These are phyloP conservation scores for Enoplosus armatus DNA, from an alignment of 2,797 vertebrate species.

Conservation along the genomic window DNA sequence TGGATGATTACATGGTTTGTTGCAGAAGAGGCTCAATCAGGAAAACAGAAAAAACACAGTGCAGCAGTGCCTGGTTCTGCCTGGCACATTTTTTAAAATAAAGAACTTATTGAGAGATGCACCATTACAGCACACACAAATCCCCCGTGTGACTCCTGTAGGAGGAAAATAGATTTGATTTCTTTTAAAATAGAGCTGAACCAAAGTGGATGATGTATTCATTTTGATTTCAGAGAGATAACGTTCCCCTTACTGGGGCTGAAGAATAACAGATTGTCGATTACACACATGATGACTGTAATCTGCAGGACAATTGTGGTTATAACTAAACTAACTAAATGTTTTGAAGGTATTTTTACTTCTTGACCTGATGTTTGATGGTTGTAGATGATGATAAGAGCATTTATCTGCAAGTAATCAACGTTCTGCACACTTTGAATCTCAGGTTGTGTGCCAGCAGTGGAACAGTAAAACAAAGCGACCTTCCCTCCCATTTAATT, in stretches of 20 bases:
- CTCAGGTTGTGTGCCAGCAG: neutral
- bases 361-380: slow-evolving; percentile 14
- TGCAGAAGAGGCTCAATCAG: slow-evolving; percentile 27
- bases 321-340: neutral
- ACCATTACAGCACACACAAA: neutral
- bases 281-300: neutral
- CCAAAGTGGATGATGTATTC: neutral
- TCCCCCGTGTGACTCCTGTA: neutral
- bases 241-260: neutral
- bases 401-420: neutral
- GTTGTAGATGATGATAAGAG: slow-evolving; percentile 6
- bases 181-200: slow-evolving; percentile 5
- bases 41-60: neutral
- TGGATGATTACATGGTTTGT: slow-evolving; percentile 36
- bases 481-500: slow-evolving; percentile 2
- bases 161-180: slow-evolving; percentile 31
- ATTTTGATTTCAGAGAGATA: slow-evolving; percentile 11
- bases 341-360: neutral
- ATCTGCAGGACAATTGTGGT: neutral
- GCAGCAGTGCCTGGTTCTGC: neutral
- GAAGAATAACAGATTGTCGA: neutral
- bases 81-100: slow-evolving; percentile 29
- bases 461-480: neutral
- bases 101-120: slow-evolving; percentile 27
- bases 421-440: slow-evolving; percentile 7